Evolutionary conservation across 2,113 vertebrate genomes (phyloP).

Genomic region (Ceuthmochares aereus): DNA sequence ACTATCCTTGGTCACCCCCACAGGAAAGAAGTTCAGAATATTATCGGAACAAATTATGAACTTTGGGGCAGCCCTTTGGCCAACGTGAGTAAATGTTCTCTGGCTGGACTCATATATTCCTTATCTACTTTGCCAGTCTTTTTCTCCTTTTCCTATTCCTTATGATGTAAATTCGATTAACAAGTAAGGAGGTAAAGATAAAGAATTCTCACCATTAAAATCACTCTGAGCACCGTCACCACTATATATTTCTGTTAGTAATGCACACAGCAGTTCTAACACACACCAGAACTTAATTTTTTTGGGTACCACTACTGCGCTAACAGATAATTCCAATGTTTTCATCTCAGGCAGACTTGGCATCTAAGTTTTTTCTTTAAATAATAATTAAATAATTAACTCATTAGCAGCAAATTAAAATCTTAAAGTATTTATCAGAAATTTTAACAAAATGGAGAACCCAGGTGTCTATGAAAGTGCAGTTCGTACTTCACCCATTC

Average conservation of each 20-base stretch:
- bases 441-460: neutral
- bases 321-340: neutral
- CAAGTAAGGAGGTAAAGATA: neutral
- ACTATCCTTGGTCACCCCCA: neutral
- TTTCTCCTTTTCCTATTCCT: neutral
- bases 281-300: neutral
- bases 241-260: neutral
- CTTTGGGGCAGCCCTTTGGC: neutral
- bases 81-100: neutral
- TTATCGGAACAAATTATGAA: accelerated
- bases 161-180: neutral
- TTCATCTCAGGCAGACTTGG: neutral
- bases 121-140: neutral
- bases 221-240: neutral
- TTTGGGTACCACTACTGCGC: neutral
- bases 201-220: neutral
- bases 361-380: neutral
- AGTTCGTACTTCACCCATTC: conserved; percentile 80
- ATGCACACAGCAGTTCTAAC: neutral
- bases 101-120: neutral
- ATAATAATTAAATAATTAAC: neutral
- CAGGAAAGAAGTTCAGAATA: neutral
- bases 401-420: neutral
- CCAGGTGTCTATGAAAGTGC: neutral
- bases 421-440: neutral